Evolutionary conservation across 2,888 invertebrate genomes (phyloP).

Genomic region (Cantharis rufa): DNA sequence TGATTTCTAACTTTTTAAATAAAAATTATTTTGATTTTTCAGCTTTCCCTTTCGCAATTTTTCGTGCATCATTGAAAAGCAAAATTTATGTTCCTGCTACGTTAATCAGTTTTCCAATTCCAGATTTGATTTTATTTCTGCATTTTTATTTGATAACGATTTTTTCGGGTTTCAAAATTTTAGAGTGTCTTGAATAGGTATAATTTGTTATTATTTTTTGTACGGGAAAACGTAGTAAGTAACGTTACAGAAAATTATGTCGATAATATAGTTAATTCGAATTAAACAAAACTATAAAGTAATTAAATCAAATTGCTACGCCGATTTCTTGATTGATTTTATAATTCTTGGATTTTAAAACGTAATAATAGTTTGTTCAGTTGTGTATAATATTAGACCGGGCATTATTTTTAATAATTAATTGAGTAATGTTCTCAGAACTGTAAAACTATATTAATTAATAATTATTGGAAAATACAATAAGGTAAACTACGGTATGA

Average conservation of each 20-base stretch:
- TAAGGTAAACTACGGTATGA: too few relatives aligned
- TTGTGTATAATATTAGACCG: neutral
- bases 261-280: neutral
- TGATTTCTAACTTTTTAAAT: neutral
- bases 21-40: neutral
- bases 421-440: neutral
- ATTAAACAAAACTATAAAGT: neutral
- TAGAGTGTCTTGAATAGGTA: neutral
- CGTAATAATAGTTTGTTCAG: neutral
- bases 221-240: neutral
- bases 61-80: neutral
- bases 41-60: neutral
- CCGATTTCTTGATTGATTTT: neutral
- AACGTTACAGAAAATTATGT: neutral
- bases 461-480: neutral
- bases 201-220: neutral
- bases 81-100: neutral
- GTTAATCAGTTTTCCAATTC: neutral
- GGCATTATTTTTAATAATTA: neutral
- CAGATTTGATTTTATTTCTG: neutral
- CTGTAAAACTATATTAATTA: neutral
- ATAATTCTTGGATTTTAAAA: neutral
- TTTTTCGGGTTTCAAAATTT: neutral
- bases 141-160: neutral
- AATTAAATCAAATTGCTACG: neutral